Conservation (phyloP, 1,140 invertebrate genomes). For the Drosophila willistoni region DNA sequence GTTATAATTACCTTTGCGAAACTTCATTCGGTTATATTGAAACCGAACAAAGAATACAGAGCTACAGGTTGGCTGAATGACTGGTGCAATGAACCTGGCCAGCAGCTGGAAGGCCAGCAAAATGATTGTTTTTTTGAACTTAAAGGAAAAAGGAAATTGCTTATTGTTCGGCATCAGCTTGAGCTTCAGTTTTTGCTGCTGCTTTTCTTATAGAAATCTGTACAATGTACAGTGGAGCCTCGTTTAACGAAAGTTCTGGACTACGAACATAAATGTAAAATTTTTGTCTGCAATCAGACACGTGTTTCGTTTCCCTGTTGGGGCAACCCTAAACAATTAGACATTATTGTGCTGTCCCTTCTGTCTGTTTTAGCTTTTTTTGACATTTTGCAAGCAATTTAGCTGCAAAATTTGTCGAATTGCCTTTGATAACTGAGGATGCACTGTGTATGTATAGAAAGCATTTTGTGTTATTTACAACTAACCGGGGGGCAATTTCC, state of each 20-base stretch:
- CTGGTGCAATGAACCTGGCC: slow-evolving; percentile 50
- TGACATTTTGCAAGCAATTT: no score
- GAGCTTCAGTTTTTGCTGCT: slow-evolving; percentile 37
- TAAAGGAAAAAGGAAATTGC: slow-evolving; percentile 68
- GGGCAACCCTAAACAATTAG: no score
- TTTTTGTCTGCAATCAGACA: no score
- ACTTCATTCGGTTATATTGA: slow-evolving; percentile 5
- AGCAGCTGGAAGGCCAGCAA: slow-evolving; percentile 15
- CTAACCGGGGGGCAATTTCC: slow-evolving; percentile 34
- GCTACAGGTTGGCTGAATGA: slow-evolving; percentile 33
- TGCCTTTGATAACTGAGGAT: no score
- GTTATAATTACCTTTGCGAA: background rate
- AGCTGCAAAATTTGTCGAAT: no score
- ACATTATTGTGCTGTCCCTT: no score
- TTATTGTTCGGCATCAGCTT: slow-evolving; percentile 47
- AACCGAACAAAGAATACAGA: slow-evolving; percentile 2
- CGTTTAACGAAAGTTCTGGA: no score
- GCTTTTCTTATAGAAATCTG: slow-evolving; percentile 19
- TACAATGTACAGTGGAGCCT: background rate
- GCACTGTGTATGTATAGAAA: background rate
- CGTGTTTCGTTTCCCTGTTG: no score
- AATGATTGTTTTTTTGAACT: slow-evolving; percentile 7
- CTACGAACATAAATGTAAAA: no score
- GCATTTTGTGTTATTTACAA: slow-evolving; percentile 29
- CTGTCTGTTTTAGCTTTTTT: no score